Percentiles rank a stretch among this genome's conserved stretches.
phyloP scores from a whole-genome alignment of 2,797 vertebrate species.

The Onychomys torridus region DNA sequence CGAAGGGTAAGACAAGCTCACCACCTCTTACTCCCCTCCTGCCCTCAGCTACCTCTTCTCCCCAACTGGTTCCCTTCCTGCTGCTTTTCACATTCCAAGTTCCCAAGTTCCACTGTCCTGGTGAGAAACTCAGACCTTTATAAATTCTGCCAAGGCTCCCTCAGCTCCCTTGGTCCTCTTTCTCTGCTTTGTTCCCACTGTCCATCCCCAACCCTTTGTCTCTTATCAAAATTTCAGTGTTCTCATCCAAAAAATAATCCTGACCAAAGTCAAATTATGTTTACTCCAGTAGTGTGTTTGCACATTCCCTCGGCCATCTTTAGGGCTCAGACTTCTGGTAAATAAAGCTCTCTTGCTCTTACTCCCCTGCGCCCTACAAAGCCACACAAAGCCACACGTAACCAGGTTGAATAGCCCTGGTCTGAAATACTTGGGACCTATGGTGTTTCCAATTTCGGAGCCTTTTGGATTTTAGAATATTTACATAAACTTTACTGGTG shows the following conservation, averaged over 20 bases:
- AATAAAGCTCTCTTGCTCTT: slow-evolving; percentile 3
- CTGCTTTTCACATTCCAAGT: slow-evolving; percentile 79
- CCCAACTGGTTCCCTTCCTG: slow-evolving; percentile 73
- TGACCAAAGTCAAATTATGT: slow-evolving; percentile 49
- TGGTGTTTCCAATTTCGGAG: not conserved
- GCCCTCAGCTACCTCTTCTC: slow-evolving; percentile 77
- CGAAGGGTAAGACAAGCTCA: slow-evolving; percentile 84
- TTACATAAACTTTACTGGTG: not conserved
- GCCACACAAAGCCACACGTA: not conserved
- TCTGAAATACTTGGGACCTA: slow-evolving; percentile 6
- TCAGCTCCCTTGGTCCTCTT: slow-evolving; percentile 67
- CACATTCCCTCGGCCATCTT: slow-evolving; percentile 28
- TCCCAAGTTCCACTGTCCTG: slow-evolving; percentile 73
- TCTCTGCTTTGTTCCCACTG: slow-evolving; percentile 72
- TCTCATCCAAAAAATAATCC: slow-evolving; percentile 53
- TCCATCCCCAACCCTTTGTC: slow-evolving; percentile 50
- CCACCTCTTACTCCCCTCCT: slow-evolving; percentile 74
- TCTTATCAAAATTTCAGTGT: slow-evolving; percentile 78
- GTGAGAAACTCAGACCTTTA: slow-evolving; percentile 73
- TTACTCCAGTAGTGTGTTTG: slow-evolving; percentile 34
- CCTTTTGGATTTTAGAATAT: not conserved
- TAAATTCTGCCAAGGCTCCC: slow-evolving; percentile 74
- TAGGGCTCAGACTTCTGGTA: slow-evolving; percentile 43
- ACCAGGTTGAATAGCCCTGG: not conserved
- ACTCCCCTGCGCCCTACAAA: not conserved